Evolutionary conservation across 1,140 invertebrate genomes (phyloP).

Genomic region (Microplitis demolitor): DNA sequence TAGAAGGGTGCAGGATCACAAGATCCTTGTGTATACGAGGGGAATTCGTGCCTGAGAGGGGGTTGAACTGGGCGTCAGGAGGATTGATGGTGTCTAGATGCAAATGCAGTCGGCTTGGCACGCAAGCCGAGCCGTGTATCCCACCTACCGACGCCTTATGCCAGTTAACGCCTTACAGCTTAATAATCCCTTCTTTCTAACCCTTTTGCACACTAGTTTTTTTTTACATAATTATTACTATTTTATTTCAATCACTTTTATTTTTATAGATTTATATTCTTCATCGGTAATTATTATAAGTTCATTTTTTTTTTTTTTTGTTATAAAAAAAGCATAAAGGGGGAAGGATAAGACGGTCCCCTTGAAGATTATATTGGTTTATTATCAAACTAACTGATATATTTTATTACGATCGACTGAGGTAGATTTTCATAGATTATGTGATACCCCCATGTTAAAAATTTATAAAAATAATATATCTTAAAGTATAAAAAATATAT

Average conservation of each 20-base stretch:
- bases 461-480: too few relatives aligned
- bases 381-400: neutral
- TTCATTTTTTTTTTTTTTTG: too few relatives aligned
- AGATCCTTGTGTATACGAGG: constrained; percentile 3
- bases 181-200: constrained; percentile 55
- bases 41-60: constrained; percentile 20
- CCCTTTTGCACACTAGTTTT: constrained; percentile 8
- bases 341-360: too few relatives aligned
- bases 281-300: too few relatives aligned
- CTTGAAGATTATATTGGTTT: neutral
- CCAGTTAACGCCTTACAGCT: constrained; percentile 64
- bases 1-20: neutral
- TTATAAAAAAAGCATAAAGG: too few relatives aligned
- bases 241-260: neutral
- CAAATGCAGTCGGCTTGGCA: constrained; percentile 60
- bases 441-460: too few relatives aligned
- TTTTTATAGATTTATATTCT: neutral
- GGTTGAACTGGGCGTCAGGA: constrained; percentile 58
- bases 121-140: constrained; percentile 52
- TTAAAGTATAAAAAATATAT: too few relatives aligned
- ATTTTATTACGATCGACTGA: too few relatives aligned
- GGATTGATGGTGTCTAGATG: constrained; percentile 64
- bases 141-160: constrained; percentile 62
- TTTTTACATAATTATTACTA: neutral
- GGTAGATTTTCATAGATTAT: too few relatives aligned